Evolutionary conservation across 2,888 invertebrate genomes (phyloP).

Genomic region (Cryptophagus acutangulus): DNA sequence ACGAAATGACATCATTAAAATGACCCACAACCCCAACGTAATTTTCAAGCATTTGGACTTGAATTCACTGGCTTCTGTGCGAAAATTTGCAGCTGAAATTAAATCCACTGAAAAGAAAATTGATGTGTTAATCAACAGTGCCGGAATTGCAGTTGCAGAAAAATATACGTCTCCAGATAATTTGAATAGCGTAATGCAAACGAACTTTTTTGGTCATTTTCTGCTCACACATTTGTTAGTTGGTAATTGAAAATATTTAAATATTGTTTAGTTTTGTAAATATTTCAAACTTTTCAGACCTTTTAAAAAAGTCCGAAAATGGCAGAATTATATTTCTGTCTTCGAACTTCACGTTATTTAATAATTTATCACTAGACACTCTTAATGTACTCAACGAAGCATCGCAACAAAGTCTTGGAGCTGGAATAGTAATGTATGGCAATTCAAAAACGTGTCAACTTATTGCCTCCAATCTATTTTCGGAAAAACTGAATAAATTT

Average conservation of each 20-base stretch:
- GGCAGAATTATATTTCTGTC: conserved; percentile 35
- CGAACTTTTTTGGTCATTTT: conserved; percentile 68
- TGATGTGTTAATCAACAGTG: conserved; percentile 62
- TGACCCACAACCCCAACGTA: conserved; percentile 41
- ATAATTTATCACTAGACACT: conserved; percentile 25
- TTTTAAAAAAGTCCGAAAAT: conserved; percentile 43
- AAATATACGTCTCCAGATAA: conserved; percentile 56
- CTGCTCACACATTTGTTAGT: conserved; percentile 61
- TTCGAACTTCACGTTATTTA: conserved; percentile 25
- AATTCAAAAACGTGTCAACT: conserved; percentile 33
- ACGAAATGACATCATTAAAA: conserved; percentile 34
- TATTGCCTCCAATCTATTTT: conserved; percentile 30
- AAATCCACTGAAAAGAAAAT: conserved; percentile 51
- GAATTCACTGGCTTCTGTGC: conserved; percentile 52
- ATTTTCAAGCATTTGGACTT: conserved; percentile 50
- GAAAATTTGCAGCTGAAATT: conserved; percentile 58
- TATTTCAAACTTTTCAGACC: no score
- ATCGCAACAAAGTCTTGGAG: no score
- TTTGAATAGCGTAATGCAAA: conserved; percentile 59
- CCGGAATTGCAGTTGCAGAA: conserved; percentile 52
- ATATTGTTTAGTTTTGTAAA: conserved; percentile 17
- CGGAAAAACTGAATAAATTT: conserved; percentile 26
- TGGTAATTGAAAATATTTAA: conserved; percentile 39
- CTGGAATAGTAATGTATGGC: conserved; percentile 24
- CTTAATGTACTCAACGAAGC: conserved; percentile 16